These are phyloP conservation scores for Daktulosphaira vitifoliae DNA, from an alignment of 1,140 invertebrate species.

Conservation along the genomic window DNA sequence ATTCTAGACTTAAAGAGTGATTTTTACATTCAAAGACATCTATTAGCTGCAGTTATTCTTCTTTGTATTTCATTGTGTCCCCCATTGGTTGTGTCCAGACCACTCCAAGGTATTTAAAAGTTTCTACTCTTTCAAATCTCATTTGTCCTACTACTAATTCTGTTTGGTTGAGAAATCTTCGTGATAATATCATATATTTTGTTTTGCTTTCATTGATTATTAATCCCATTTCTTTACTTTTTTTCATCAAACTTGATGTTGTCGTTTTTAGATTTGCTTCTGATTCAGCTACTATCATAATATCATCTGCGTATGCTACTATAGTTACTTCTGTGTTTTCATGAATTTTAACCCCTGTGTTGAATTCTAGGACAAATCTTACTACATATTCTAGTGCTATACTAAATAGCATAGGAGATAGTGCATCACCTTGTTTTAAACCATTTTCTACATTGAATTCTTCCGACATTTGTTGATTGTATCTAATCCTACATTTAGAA, in stretches of 20 bases:
- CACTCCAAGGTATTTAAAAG: no score
- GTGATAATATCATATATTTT: slow-evolving; percentile 17
- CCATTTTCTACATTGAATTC: no score
- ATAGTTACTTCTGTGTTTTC: slow-evolving; percentile 3
- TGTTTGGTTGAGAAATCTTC: neutral
- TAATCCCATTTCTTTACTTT: slow-evolving; percentile 8
- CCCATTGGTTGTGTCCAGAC: neutral
- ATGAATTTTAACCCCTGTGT: neutral
- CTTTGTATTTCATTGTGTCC: slow-evolving; percentile 1
- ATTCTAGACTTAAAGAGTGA: neutral
- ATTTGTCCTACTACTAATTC: neutral
- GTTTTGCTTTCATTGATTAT: slow-evolving; percentile 23
- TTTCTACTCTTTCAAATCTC: slow-evolving; percentile 2
- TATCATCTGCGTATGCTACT: no score
- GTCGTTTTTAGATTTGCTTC: slow-evolving; percentile 9
- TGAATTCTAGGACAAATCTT: neutral
- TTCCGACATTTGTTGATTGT: neutral
- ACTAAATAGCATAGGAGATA: neutral
- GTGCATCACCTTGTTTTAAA: neutral
- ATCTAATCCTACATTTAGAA: no score
- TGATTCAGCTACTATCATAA: no score
- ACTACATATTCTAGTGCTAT: neutral
- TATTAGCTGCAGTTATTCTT: slow-evolving; percentile 1
- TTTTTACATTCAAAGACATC: neutral
- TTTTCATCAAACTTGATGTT: neutral